A percentile compares a stretch with the other conserved stretches of the same genome.
These are phyloP conservation scores for Mastomys coucha DNA, from an alignment of 2,113 vertebrate genomes.

Conservation along the genomic window DNA sequence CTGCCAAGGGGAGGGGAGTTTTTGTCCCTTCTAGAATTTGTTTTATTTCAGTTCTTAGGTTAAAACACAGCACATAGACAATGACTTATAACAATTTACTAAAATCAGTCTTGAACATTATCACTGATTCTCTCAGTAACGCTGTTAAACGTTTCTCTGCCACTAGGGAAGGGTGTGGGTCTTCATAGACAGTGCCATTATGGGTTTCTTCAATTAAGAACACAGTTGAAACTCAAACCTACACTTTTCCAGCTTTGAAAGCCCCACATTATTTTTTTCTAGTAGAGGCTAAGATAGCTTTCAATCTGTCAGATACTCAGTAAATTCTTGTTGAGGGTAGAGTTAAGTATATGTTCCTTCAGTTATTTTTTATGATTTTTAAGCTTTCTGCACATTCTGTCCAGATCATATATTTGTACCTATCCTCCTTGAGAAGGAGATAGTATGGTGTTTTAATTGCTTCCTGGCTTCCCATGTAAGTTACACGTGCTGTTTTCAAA, in stretches of 20 bases:
- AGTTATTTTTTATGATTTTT: background rate
- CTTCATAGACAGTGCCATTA: background rate
- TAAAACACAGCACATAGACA: background rate
- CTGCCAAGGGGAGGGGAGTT: background rate
- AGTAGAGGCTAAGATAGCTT: background rate
- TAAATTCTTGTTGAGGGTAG: background rate
- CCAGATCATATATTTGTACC: background rate
- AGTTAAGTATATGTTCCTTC: background rate
- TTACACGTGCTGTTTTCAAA: background rate
- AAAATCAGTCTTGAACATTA: background rate
- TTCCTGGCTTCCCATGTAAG: background rate
- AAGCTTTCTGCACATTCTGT: background rate
- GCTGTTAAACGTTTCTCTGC: background rate
- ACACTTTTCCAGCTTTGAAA: background rate
- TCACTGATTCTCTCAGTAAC: background rate
- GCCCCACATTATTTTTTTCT: background rate
- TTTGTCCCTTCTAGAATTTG: background rate
- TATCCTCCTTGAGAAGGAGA: background rate
- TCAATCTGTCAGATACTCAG: background rate
- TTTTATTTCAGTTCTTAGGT: background rate
- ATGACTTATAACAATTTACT: background rate
- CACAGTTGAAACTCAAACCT: background rate
- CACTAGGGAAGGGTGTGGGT: fast-evolving
- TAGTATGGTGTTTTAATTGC: background rate
- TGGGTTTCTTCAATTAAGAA: background rate